phyloP scores from a whole-genome alignment of 2,888 invertebrate genomes.

The Chorisops tibialis region DNA sequence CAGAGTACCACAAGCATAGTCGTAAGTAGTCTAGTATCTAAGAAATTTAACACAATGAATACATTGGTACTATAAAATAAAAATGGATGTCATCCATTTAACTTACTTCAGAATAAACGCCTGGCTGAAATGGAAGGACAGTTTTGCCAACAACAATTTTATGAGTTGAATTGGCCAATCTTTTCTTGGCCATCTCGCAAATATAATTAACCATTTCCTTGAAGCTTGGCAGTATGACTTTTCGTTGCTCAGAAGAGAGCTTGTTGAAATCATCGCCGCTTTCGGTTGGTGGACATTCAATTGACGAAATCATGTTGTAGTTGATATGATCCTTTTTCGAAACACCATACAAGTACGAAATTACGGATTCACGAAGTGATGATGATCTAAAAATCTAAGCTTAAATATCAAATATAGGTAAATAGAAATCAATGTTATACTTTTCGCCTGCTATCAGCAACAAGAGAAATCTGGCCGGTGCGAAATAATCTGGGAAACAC shows the following conservation, averaged over 20 bases:
- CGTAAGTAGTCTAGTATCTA: constrained; percentile 68
- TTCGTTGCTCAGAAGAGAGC: constrained; percentile 46
- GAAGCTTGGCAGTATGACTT: constrained; percentile 66
- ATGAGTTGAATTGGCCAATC: constrained; percentile 59
- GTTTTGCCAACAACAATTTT: constrained; percentile 64
- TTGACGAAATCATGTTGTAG: constrained; percentile 47
- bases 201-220: constrained; percentile 69
- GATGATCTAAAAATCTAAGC: constrained; percentile 41
- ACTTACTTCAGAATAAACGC: constrained; percentile 69
- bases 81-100: background rate
- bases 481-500: constrained; percentile 78
- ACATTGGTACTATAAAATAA: background rate
- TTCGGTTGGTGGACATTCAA: constrained; percentile 48
- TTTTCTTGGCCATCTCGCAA: constrained; percentile 62
- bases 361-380: constrained; percentile 48
- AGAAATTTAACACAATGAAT: constrained; percentile 11
- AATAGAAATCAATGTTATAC: constrained; percentile 53
- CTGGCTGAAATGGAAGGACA: constrained; percentile 67
- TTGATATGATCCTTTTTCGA: constrained; percentile 58
- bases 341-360: constrained; percentile 62
- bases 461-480: constrained; percentile 77
- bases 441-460: constrained; percentile 79
- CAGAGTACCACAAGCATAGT: constrained; percentile 68
- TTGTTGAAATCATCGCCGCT: constrained; percentile 43
- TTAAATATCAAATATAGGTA: background rate